A percentile compares a stretch with the other conserved stretches of the same genome.
Evolutionary conservation across 2,797 vertebrate species (phyloP).

Genomic region (Lycodopsis pacificus): DNA sequence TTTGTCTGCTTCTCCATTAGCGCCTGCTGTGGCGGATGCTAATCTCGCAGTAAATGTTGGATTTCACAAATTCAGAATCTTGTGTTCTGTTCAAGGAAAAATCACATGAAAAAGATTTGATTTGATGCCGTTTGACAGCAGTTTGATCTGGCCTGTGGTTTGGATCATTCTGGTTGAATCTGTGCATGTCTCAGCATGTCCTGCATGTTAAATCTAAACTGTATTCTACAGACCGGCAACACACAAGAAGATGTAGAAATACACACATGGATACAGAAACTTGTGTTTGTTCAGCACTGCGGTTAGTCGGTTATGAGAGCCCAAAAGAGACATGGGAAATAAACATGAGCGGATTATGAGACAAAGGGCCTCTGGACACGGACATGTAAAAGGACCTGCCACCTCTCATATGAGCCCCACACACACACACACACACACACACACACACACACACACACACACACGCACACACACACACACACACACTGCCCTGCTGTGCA

Average conservation of each 20-base stretch:
- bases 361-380: too few relatives aligned
- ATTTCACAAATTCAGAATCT: not conserved
- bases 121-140: too few relatives aligned
- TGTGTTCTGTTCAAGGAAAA: not conserved
- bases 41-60: not conserved
- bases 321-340: too few relatives aligned
- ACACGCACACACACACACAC: not conserved
- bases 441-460: not conserved
- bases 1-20: not conserved
- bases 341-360: too few relatives aligned
- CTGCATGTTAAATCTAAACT: too few relatives aligned
- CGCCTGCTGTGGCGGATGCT: not conserved
- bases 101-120: not conserved
- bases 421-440: not conserved
- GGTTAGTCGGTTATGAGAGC: too few relatives aligned
- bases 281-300: too few relatives aligned
- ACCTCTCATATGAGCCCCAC: too few relatives aligned
- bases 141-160: not conserved
- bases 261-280: too few relatives aligned
- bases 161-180: not conserved
- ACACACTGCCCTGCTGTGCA: constrained; percentile 22
- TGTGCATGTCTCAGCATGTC: not conserved
- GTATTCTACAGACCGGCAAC: too few relatives aligned
- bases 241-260: too few relatives aligned
- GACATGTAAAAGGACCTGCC: too few relatives aligned